phyloP scores from a whole-genome alignment of 2,113 vertebrate species.

The Anser brachyrhynchus region DNA sequence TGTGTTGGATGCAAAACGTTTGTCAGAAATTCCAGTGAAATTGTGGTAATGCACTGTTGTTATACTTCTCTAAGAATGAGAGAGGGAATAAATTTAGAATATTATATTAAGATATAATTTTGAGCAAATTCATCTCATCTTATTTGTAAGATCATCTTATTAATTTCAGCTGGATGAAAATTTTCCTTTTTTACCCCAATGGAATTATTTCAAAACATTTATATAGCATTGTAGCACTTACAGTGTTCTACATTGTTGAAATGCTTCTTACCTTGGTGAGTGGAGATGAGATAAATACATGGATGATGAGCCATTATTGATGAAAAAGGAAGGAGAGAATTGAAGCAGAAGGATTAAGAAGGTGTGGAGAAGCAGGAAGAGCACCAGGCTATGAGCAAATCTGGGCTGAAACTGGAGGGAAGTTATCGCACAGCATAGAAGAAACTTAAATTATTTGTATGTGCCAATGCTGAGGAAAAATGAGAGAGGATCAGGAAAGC shows the following conservation, averaged over 20 bases:
- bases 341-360: background rate
- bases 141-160: background rate
- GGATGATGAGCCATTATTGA: background rate
- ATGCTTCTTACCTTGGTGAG: background rate
- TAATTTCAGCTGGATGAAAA: slow-evolving; percentile 1
- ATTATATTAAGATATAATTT: background rate
- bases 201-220: slow-evolving; percentile 3
- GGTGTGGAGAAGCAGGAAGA: background rate
- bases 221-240: background rate
- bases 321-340: background rate
- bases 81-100: background rate
- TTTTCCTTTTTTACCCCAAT: background rate
- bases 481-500: slow-evolving; percentile 4
- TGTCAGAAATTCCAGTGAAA: background rate
- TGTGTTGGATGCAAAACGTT: background rate
- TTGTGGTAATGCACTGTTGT: background rate
- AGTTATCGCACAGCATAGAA: background rate
- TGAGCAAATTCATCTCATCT: background rate
- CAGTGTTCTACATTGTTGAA: background rate
- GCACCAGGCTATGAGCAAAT: background rate
- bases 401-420: background rate
- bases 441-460: background rate
- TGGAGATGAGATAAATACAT: background rate
- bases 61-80: background rate
- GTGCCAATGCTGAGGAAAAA: background rate